These are phyloP conservation scores for Scaptomyza reducta DNA, from an alignment of 2,888 invertebrate species.

Conservation along the genomic window DNA sequence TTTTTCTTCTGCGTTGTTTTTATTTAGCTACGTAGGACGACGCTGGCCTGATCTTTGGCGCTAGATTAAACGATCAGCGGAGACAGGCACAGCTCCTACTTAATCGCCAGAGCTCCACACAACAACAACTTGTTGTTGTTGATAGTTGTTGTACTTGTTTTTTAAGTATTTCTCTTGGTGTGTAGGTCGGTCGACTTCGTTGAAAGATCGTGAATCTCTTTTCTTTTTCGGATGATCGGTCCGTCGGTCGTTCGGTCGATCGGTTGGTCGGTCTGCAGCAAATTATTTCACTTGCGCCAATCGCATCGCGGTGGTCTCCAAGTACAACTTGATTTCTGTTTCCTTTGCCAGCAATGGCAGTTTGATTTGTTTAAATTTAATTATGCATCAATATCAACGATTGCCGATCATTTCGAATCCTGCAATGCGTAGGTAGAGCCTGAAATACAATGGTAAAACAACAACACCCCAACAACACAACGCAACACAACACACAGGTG, in stretches of 20 bases:
- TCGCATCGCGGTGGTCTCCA: constrained; percentile 74
- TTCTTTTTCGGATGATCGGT: constrained; percentile 21
- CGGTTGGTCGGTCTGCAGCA: constrained; percentile 50
- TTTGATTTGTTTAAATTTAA: constrained; percentile 81
- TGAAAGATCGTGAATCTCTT: constrained; percentile 38
- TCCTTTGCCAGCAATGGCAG: constrained; percentile 72
- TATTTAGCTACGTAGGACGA: constrained; percentile 57
- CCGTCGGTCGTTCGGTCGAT: neutral
- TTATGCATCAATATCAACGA: constrained; percentile 73
- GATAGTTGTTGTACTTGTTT: constrained; percentile 59
- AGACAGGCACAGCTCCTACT: constrained; percentile 56
- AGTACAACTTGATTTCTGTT: constrained; percentile 80
- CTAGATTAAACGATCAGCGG: constrained; percentile 82
- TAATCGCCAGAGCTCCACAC: constrained; percentile 25
- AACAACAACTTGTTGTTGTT: constrained; percentile 14
- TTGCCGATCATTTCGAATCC: constrained; percentile 57
- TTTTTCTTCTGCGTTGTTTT: neutral
- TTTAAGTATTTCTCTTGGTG: constrained; percentile 30
- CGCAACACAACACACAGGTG: constrained; percentile 57
- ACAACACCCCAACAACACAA: constrained; percentile 37
- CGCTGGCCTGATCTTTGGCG: constrained; percentile 74
- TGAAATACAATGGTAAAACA: constrained; percentile 29
- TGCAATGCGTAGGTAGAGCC: constrained; percentile 49
- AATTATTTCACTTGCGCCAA: constrained; percentile 76
- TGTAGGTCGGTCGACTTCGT: constrained; percentile 53